These are phyloP conservation scores for Sapajus apella DNA, from an alignment of 2,113 vertebrate species.

Conservation along the genomic window DNA sequence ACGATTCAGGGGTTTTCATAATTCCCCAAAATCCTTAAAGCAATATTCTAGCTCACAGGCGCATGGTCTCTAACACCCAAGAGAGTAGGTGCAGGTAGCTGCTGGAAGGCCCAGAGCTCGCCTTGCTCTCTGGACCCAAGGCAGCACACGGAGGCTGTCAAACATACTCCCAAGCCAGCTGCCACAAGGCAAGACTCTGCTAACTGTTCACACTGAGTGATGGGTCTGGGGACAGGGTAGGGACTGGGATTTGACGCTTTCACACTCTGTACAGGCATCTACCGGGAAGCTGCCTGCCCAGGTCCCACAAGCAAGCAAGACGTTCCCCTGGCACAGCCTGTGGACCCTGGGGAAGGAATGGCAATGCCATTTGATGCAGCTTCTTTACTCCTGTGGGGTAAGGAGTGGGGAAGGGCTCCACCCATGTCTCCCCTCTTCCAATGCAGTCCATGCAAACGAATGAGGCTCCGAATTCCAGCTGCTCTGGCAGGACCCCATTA, in stretches of 20 bases:
- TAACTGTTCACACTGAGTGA: not conserved
- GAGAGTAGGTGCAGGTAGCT: not conserved
- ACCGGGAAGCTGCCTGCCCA: not conserved
- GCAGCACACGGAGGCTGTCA: not conserved
- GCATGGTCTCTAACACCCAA: no score
- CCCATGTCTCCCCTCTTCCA: not conserved
- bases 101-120: accelerated
- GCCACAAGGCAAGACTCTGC: accelerated
- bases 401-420: no score
- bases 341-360: not conserved
- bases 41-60: not conserved
- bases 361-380: not conserved
- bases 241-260: not conserved
- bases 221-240: no score
- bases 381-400: not conserved
- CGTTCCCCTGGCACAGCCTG: not conserved
- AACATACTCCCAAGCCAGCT: not conserved
- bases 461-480: not conserved
- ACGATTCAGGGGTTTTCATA: not conserved
- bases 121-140: not conserved
- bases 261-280: not conserved
- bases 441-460: no score
- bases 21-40: not conserved
- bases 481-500: not conserved
- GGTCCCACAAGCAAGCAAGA: not conserved